Evolutionary conservation across 53 echinoderm and acorn worm genomes (phyloP), one percentile per base, ranked within the genome.

Genomic region (Zoroaster sp.): DNA sequence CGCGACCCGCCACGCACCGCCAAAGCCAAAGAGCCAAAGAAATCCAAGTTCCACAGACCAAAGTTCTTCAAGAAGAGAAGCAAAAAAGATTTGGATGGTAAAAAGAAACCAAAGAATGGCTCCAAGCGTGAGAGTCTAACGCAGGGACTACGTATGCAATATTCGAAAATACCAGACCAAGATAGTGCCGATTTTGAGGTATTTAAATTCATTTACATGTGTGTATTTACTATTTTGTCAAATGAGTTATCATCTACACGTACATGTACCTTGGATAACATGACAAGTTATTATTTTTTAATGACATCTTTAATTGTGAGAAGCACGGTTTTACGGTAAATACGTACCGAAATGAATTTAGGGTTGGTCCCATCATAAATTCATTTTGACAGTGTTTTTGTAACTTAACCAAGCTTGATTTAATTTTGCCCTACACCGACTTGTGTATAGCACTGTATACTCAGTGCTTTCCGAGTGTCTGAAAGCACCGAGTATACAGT

Each of bases 171-270:
- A 51, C 92, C 96, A 1, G 94, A 92, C 71, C 88, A 92, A 40
- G 96, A 96, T 45, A 96, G 96, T 51, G 89, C 92, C 67, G 96
- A 96, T 77, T 75, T 91, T 33, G 91, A 91, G 63, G 90, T 90
- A 35, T 89, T 87, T 49, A 92, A 92, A 11, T 14, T 21, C 66
- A 66, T 14, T 18, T 66, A 6, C 5, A 14, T 66, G 6, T 21
- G 20, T 59, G 76, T 49, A 76, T 76, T 76, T 28, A 76, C 76
- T 76, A 47, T 17, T 33, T 47, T 12, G 76, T 76, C 51, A 47
- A 49, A 15, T 76, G 76, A 25, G 7, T 74, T 42, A 40, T 42
- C 47, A 46, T 33, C 34, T 35, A 13, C 36, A 36, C n/a, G n/a
- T n/a, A n/a, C n/a, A n/a, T n/a, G n/a, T n/a, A n/a, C n/a, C n/a